These are phyloP conservation scores for Chironomus riparius DNA, from an alignment of 2,888 invertebrate species.

Conservation along the genomic window DNA sequence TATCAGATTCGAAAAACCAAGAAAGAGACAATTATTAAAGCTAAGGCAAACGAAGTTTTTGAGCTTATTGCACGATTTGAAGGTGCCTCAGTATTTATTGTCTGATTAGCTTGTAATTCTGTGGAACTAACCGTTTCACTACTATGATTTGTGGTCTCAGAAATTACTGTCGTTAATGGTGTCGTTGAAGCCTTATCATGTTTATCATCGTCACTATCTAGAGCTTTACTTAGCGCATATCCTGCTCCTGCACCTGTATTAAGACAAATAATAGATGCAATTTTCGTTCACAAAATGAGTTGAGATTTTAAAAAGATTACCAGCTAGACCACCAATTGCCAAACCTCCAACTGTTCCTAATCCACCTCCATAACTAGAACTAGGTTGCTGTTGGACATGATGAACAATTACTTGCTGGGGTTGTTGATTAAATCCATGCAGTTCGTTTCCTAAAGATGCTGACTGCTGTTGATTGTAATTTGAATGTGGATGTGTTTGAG, in stretches of 20 bases:
- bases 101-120: background rate
- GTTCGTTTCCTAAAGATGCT: too few species aligned
- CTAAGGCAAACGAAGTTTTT: too few species aligned
- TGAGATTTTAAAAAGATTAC: background rate
- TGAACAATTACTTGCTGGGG: background rate
- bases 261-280: background rate
- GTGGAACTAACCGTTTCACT: background rate
- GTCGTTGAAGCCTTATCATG: background rate
- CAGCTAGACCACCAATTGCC: background rate
- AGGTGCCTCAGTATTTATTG: background rate
- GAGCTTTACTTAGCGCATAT: slow-evolving; percentile 11
- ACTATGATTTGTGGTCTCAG: background rate
- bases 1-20: too few species aligned
- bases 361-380: background rate
- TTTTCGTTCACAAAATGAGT: background rate
- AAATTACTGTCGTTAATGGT: background rate
- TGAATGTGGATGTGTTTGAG: background rate
- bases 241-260: slow-evolving; percentile 4
- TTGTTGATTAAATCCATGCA: background rate
- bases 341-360: background rate
- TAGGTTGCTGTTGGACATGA: background rate
- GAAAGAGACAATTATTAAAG: too few species aligned
- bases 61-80: background rate
- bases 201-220: background rate
- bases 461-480: background rate